Percentiles rank a stretch among this genome's conserved stretches.
Evolutionary conservation across 92 coral and sea anemone genomes (phyloP).

Genomic region (Palythoa grandiflora): DNA sequence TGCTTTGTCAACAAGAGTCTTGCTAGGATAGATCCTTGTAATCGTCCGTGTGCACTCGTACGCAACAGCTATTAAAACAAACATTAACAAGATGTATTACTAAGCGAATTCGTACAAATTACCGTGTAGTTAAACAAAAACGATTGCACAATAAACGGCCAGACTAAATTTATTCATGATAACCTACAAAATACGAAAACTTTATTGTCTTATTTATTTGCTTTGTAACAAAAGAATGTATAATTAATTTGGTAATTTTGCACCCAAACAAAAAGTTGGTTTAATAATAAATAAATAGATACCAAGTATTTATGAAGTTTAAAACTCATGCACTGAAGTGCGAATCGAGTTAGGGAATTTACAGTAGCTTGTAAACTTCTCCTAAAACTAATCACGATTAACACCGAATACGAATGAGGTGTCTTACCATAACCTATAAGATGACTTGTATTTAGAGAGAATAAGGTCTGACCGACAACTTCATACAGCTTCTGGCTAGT

Average conservation of each 20-base stretch:
- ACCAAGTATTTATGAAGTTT: too few relatives aligned
- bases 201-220: too few relatives aligned
- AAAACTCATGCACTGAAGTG: too few relatives aligned
- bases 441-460: constrained; percentile 68
- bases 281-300: too few relatives aligned
- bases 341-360: too few relatives aligned
- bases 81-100: neutral
- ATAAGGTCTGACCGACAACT: constrained; percentile 69
- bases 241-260: too few relatives aligned
- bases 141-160: too few relatives aligned
- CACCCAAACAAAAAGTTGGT: too few relatives aligned
- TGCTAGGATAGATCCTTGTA: constrained; percentile 86
- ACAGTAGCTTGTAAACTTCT: neutral
- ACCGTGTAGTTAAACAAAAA: neutral
- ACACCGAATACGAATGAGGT: neutral
- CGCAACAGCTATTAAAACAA: constrained; percentile 78
- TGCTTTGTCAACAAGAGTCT: constrained; percentile 74
- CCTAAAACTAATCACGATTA: neutral
- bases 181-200: too few relatives aligned
- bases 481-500: constrained; percentile 82
- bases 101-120: neutral
- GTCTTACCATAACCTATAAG: constrained; percentile 87
- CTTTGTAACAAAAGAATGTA: too few relatives aligned
- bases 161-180: too few relatives aligned
- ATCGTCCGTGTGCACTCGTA: constrained; percentile 89